Evolutionary conservation across 2,113 vertebrate species (phyloP).

Genomic region (Centrocercus urophasianus): DNA sequence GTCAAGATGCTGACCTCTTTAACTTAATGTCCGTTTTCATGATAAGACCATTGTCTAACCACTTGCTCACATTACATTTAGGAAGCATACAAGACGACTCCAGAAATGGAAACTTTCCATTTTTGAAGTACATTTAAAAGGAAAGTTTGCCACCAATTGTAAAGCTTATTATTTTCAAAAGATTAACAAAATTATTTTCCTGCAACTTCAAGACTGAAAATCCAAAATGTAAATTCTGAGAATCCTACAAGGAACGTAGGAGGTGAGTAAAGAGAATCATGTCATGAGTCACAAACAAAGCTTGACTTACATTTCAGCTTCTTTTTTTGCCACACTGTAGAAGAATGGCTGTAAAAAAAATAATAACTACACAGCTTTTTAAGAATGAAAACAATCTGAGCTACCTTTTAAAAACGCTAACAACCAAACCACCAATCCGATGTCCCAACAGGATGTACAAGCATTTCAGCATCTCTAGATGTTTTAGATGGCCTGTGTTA

Average conservation of each 20-base stretch:
- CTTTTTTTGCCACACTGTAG: neutral
- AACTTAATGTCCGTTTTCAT: neutral
- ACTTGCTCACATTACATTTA: neutral
- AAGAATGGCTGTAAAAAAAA: neutral
- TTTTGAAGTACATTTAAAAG: neutral
- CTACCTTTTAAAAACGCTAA: neutral
- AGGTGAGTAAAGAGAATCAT: neutral
- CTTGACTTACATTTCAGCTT: neutral
- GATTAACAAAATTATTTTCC: neutral
- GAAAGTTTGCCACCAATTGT: neutral
- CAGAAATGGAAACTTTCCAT: neutral
- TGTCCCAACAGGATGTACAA: rapidly evolving
- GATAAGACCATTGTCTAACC: neutral
- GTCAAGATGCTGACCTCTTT: neutral
- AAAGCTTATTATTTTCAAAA: neutral
- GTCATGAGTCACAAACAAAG: neutral
- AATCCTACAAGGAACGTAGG: neutral
- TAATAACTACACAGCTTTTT: neutral
- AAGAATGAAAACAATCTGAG: neutral
- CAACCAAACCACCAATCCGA: neutral
- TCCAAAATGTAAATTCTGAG: neutral
- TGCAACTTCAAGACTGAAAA: neutral
- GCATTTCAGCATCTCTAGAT: neutral
- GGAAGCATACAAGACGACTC: neutral
- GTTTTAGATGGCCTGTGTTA: neutral